These are phyloP conservation scores for Xylocopa sonorina DNA, from an alignment of 1,140 invertebrate species.

Conservation along the genomic window DNA sequence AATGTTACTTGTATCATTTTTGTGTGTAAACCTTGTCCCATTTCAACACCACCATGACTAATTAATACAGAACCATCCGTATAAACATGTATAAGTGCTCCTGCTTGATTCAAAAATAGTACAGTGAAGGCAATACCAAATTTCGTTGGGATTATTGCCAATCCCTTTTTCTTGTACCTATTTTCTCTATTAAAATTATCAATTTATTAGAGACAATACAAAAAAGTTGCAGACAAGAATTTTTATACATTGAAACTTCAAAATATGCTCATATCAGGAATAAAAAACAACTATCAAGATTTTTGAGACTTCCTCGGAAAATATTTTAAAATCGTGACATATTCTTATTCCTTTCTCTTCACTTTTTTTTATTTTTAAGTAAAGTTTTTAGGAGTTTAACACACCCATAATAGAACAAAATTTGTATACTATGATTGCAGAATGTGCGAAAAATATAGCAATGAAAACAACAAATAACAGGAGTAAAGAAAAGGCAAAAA, in stretches of 20 bases:
- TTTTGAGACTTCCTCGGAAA: neutral
- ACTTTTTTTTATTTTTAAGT: no score
- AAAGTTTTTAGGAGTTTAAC: no score
- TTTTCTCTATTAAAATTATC: conserved; percentile 85
- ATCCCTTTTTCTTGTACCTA: conserved; percentile 93
- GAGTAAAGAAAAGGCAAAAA: neutral
- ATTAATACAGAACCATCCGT: conserved; percentile 95
- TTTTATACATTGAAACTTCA: neutral
- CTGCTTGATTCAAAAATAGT: conserved; percentile 92
- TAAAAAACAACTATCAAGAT: neutral
- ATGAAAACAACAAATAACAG: neutral
- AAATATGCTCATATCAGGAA: neutral
- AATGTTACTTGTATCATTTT: conserved; percentile 93
- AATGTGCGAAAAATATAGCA: neutral
- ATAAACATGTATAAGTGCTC: conserved; percentile 94
- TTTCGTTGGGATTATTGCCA: conserved; percentile 93
- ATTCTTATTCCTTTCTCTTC: no score
- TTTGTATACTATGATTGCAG: neutral
- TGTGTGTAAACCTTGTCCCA: conserved; percentile 97
- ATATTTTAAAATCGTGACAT: no score
- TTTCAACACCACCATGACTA: conserved; percentile 96
- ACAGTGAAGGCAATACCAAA: conserved; percentile 94
- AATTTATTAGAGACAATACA: conserved; percentile 15
- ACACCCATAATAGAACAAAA: no score
- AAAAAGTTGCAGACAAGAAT: neutral